These are phyloP conservation scores for Nesogale talazaci DNA, from an alignment of 2,113 vertebrate species.

Conservation along the genomic window DNA sequence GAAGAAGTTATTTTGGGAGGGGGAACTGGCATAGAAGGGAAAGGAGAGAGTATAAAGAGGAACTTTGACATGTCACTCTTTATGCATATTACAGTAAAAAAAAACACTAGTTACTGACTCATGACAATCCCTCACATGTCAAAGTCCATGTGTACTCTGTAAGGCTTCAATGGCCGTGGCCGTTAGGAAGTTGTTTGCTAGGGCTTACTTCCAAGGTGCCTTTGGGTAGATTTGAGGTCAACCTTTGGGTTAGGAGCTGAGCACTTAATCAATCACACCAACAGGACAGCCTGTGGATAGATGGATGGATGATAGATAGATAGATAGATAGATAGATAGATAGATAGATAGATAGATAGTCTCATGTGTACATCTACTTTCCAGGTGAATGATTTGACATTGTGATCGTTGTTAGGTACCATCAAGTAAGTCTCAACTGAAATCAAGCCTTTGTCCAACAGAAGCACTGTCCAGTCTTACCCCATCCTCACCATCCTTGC, in stretches of 20 bases:
- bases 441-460: not conserved
- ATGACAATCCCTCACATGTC: not conserved
- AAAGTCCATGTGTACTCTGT: not conserved
- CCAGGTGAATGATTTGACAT: not conserved
- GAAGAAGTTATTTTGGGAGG: constrained; percentile 15
- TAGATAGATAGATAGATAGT: no score
- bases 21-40: not conserved
- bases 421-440: not conserved
- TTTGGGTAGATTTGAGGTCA: not conserved
- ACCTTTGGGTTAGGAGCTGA: not conserved
- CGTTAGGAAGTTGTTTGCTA: not conserved
- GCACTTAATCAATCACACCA: not conserved
- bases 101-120: not conserved
- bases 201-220: not conserved
- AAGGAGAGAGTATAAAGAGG: not conserved
- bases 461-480: not conserved
- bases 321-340: not conserved
- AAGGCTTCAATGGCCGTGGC: not conserved
- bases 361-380: not conserved
- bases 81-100: not conserved
- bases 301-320: not conserved
- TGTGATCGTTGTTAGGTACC: not conserved
- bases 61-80: not conserved
- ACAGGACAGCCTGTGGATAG: not conserved
- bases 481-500: not conserved